Evolutionary conservation across 2,797 vertebrate genomes (phyloP).

Genomic region (Sylvia borin): DNA sequence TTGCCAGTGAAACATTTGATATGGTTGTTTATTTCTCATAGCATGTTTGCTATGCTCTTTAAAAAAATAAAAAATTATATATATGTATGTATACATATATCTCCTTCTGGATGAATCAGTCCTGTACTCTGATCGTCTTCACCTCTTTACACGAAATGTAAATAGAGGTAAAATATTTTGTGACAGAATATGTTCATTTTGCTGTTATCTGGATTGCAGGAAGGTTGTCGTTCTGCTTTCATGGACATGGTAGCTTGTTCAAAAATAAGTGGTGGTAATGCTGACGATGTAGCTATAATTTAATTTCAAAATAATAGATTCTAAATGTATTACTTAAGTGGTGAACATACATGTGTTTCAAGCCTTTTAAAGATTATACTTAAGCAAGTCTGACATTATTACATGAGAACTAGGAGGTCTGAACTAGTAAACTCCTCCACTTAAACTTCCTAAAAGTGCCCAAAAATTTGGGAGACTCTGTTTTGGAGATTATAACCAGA

Average conservation of each 20-base stretch:
- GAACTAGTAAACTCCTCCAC: background rate
- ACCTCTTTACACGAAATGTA: background rate
- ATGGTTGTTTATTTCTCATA: conserved; percentile 28
- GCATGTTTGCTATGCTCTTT: background rate
- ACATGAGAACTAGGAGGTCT: background rate
- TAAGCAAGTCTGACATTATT: background rate
- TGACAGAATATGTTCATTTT: conserved; percentile 1
- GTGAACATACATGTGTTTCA: background rate
- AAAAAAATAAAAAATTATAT: background rate
- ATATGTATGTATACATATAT: too few species aligned
- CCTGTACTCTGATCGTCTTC: background rate
- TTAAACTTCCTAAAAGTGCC: background rate
- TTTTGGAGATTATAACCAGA: background rate
- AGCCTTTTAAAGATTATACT: background rate
- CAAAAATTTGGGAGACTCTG: background rate
- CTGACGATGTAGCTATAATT: background rate
- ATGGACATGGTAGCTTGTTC: background rate
- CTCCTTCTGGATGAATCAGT: conserved; percentile 47
- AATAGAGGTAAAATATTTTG: conserved; percentile 3
- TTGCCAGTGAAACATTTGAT: conserved; percentile 18
- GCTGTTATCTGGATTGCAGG: background rate
- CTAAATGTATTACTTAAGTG: background rate
- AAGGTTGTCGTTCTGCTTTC: background rate
- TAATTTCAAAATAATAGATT: conserved; percentile 19
- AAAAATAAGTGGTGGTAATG: background rate